phyloP scores from a whole-genome alignment of 1,140 invertebrate species.

The Lucilia cuprina region DNA sequence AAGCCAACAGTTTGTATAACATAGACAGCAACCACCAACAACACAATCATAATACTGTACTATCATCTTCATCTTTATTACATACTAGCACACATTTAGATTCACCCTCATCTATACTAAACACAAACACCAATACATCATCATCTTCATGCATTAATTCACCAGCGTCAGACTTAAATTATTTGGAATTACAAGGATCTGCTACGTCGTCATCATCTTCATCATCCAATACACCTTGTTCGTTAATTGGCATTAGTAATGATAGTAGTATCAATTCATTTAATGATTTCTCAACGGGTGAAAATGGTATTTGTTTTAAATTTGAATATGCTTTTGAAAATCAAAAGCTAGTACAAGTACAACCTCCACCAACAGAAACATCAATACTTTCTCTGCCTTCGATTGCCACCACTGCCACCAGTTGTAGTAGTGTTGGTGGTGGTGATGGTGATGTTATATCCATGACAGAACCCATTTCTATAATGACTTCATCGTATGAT shows the following conservation, averaged over 20 bases:
- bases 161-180: constrained; percentile 22
- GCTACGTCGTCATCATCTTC: neutral
- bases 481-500: constrained; percentile 18
- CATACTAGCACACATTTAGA: neutral
- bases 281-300: neutral
- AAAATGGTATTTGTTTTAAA: constrained; percentile 51
- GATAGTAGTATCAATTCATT: neutral
- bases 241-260: neutral
- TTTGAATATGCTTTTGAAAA: constrained; percentile 57
- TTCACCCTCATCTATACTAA: constrained; percentile 1
- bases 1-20: neutral
- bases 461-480: neutral
- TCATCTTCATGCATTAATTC: constrained; percentile 5
- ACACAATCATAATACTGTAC: neutral
- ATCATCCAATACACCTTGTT: neutral
- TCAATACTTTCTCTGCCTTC: constrained; percentile 40
- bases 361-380: constrained; percentile 54
- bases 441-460: neutral
- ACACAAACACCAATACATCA: neutral
- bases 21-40: neutral
- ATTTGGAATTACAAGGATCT: neutral
- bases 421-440: neutral
- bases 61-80: neutral
- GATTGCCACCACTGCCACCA: neutral
- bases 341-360: constrained; percentile 58